Percentiles rank a stretch among this genome's conserved stretches.
These are phyloP conservation scores for Percina caprodes DNA, from an alignment of 2,113 vertebrate species.

Conservation along the genomic window DNA sequence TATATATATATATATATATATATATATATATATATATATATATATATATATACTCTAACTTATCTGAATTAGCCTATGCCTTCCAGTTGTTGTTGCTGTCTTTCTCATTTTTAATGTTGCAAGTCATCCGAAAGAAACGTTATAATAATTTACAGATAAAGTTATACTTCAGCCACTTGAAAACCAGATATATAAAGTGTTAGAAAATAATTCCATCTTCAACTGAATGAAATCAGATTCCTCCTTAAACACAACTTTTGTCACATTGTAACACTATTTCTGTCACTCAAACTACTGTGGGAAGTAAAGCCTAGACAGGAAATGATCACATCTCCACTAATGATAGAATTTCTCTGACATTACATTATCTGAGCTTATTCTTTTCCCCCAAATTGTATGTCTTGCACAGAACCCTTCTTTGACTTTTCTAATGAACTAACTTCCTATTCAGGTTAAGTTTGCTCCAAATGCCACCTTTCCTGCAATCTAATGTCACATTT, in stretches of 20 bases:
- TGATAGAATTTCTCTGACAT: conserved; percentile 74
- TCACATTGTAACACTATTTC: conserved; percentile 57
- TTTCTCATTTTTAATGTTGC: conserved; percentile 36
- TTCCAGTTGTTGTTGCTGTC: conserved; percentile 32
- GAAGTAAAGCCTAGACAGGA: conserved; percentile 56
- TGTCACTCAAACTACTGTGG: conserved; percentile 62
- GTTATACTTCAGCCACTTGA: conserved; percentile 7
- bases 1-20: neutral
- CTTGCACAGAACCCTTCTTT: conserved; percentile 53
- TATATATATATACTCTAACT: neutral
- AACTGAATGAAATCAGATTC: conserved; percentile 18
- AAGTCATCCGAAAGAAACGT: conserved; percentile 33
- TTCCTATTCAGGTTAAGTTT: conserved; percentile 73
- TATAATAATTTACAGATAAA: conserved; percentile 34
- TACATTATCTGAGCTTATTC: conserved; percentile 61
- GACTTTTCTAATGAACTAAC: conserved; percentile 81
- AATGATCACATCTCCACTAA: conserved; percentile 69
- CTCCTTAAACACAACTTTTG: conserved; percentile 51
- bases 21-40: neutral
- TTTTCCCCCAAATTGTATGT: conserved; percentile 45
- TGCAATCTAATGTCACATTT: conserved; percentile 82
- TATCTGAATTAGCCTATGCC: conserved; percentile 42
- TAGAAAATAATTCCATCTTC: conserved; percentile 24
- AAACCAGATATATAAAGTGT: neutral
- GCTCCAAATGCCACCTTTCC: conserved; percentile 79